Evolutionary conservation across 2,888 invertebrate species (phyloP), one percentile per base, ranked within the genome.

Genomic region (Therioaphis trifolii): DNA sequence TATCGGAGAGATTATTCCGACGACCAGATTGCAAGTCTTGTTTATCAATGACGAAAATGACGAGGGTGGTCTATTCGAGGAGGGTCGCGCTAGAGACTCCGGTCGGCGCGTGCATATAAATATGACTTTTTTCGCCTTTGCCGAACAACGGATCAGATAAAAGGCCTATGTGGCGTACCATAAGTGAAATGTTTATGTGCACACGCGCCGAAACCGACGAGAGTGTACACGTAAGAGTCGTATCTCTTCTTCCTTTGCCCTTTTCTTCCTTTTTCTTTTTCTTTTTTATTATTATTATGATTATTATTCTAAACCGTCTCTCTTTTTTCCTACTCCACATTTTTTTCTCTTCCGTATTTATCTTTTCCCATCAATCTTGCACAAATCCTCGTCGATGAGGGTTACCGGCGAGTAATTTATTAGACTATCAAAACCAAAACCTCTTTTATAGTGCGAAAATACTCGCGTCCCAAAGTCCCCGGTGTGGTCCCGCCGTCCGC

Each of bases 371-470:
- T 82, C 82, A 82, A 82, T 82, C 82, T 82, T 74, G 18, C 79
- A 24, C 82, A 82, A 82, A 82, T 82, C 82, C 82, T 82, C 82
- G 82, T 82, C 82, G 63, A 74, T 74, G 74, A 66, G 82, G 82
- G 82, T 82, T 82, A 82, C 72, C 74, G 82, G 82, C 21, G 68
- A 82, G 85, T 85, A 85, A 85, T 85, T 85, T 84, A 84, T 86
- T 85, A 85, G 84, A 84, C 84, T 80, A 84, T 84, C 85, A 84
- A 85, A 85, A 84, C 84, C 85, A 84, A 85, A 85, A 79, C 84
- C 84, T 85, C 84, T 84, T 85, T 85, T 84, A 79, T 84, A 66
- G 82, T 40, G 72, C 82, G 72, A 82, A 74, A 82, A 72, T 52
- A 75, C 72, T 63, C 46, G 80, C 80, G 27, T 79, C 80, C 80